phyloP scores from a whole-genome alignment of 2,113 vertebrate genomes.

The Thermophis baileyi region DNA sequence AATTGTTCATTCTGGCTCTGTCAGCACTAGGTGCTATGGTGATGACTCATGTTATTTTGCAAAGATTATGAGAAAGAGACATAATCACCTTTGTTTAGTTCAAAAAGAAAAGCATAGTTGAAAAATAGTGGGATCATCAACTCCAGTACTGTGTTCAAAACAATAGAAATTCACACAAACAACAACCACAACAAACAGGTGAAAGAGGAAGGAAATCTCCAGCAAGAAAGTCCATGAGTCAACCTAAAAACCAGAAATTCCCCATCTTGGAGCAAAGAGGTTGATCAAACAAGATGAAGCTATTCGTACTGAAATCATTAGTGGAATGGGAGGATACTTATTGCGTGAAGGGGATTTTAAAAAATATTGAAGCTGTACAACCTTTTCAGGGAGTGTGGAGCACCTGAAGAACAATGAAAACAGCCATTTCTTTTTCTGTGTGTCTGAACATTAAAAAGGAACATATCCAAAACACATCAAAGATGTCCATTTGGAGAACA shows the following conservation, averaged over 20 bases:
- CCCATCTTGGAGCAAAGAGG: background rate
- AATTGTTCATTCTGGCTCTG: background rate
- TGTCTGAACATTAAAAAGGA: conserved; percentile 11
- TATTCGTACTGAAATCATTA: background rate
- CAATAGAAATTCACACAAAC: background rate
- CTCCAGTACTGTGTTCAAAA: background rate
- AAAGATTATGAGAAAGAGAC: background rate
- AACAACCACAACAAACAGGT: background rate
- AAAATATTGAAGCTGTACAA: conserved; percentile 7
- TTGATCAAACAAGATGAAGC: background rate
- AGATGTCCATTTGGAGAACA: background rate
- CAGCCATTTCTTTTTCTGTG: background rate
- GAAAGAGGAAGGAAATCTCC: background rate
- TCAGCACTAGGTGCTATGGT: background rate
- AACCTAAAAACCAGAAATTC: background rate
- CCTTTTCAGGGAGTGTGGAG: background rate
- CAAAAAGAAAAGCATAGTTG: background rate
- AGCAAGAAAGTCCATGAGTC: background rate
- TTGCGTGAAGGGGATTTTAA: background rate
- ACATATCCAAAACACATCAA: conserved; percentile 9
- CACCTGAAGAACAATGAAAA: background rate
- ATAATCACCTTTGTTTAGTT: background rate
- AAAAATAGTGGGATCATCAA: too few relatives aligned
- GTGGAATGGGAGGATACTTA: background rate
- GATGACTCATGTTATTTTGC: background rate